Evolutionary conservation across 2,113 vertebrate species (phyloP), one percentile per base, ranked within the genome.

Genomic region (Garra rufa): DNA sequence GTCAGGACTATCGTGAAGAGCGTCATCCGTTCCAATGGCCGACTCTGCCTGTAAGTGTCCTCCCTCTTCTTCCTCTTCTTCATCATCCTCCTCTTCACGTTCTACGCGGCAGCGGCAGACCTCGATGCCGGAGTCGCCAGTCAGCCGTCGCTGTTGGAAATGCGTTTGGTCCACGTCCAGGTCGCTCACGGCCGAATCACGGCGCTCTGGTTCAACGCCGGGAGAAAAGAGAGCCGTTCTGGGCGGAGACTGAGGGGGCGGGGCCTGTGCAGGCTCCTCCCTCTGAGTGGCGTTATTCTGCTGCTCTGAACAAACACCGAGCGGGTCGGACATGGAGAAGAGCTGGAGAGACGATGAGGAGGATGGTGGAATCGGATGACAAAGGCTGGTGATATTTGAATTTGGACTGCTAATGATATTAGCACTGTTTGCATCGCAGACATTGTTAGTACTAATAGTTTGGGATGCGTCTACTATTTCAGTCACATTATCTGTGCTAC

Each of bases 101-200:
- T 88, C 65, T 76, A 95, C 91, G 3, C 89, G 93, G 88, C 95
- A 95, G 80, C 94, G 95, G 76, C 96, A 96, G 38, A 99, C 96
- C 92, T 98, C 98, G 0, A 99, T 98, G 43, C 98, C 97, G 0
- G 97, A 99, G 92, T 99, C 98, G 0, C 98, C 97, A 0, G 98
- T 98, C 17, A 98, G 92, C 24, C 95, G 94, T 1, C 97, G 94
- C 86, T 96, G 96, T 24, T 96, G 92, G 91, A 94, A 95, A 79
- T 95, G 96, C 79, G 91, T 75, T 59, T 95, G 94, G 7, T 95
- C 94, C 0, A 93, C 93, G 0, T 93, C 94, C 0, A 94, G 92
- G 0, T 94, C 92, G 0, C 83, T 92, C 0, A 91, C 88, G 0
- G 92, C 91, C 21, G 90, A 91, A 17, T 95, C 93, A 1, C 76